These are phyloP conservation scores for Neodiprion fabricii DNA, from an alignment of 1,140 invertebrate genomes.

Conservation along the genomic window DNA sequence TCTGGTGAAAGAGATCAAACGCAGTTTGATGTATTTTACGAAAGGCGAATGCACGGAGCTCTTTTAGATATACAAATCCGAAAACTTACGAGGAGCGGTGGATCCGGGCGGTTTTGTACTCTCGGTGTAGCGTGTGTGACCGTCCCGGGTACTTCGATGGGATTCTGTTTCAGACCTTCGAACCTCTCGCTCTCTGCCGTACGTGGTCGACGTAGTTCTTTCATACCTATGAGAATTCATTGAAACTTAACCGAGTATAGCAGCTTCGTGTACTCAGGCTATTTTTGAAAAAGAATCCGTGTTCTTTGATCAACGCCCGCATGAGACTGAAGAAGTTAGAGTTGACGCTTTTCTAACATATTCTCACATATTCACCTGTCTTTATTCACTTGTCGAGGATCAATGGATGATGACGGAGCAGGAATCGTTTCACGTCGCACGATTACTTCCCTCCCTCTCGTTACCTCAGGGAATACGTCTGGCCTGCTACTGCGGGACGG, in stretches of 20 bases:
- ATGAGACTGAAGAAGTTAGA: too few species aligned
- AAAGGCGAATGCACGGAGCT: too few species aligned
- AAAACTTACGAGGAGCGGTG: slow-evolving; percentile 51
- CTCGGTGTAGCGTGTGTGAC: slow-evolving; percentile 53
- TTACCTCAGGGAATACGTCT: slow-evolving; percentile 52
- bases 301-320: too few species aligned
- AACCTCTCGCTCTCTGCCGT: slow-evolving; percentile 54
- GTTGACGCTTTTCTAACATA: too few species aligned
- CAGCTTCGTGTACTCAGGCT: too few species aligned
- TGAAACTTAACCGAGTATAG: slow-evolving; percentile 12
- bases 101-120: slow-evolving; percentile 54
- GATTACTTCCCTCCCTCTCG: slow-evolving; percentile 54
- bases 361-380: slow-evolving; percentile 42
- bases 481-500: slow-evolving; percentile 51
- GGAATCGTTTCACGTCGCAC: slow-evolving; percentile 51
- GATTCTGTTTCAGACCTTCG: slow-evolving; percentile 54
- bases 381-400: slow-evolving; percentile 54
- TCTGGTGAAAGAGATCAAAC: too few species aligned
- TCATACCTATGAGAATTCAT: slow-evolving; percentile 46
- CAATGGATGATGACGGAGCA: slow-evolving; percentile 47
- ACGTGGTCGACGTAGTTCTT: slow-evolving; percentile 46
- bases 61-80: background rate
- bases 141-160: slow-evolving; percentile 54
- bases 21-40: too few species aligned
- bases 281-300: too few species aligned